Base-by-base conservation (phyloP, 2,888 invertebrate species). In the Hirtodrosophila histrioides region DNA sequence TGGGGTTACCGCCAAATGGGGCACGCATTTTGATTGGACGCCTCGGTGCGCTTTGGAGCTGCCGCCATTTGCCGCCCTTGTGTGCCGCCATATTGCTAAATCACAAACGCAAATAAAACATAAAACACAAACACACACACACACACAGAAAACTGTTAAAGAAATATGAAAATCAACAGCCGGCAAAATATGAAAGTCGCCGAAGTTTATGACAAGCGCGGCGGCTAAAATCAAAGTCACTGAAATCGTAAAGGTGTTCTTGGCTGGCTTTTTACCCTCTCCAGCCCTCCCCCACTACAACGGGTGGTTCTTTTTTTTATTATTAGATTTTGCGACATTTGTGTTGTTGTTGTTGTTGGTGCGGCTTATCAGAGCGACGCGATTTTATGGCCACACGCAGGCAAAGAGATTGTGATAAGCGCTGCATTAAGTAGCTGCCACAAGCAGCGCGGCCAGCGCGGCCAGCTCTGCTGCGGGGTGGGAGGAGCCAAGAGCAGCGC, bases 141-240 rank as follows among this genome's bases (percentile, higher is more conserved):
- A 40, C 9, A 39, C 10, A n/a, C 29, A 44, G 23, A 41, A 27
- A 48, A 57, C 56, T 55, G 67, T 61, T 64, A 63, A 78, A 66
- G 70, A 75, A 74, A 78, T 86, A 82, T 62, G 56, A 76, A 80
- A 81, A 81, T 62, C 75, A 84, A 81, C 77, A 75, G 84, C 67
- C 84, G 84, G 84, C 88, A 48, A 86, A 81, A 88, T 78, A 85
- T 83, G 88, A 88, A 86, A 86, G 85, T 64, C 72, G 35, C 55
- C 57, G 43, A 50, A 48, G 73, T 85, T 85, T 85, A 85, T 88
- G 84, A 82, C 84, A 85, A 81, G 58, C 72, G 82, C 86, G 77
- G 87, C 84, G 84, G 84, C 87, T 79, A 69, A 88, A 85, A 85
- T 85, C 84, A 85, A 85, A 85, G 84, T 76, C 88, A 49, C 43